Percentiles rank a stretch among this genome's conserved stretches.
These are phyloP conservation scores for Drosophila meridiana DNA, from an alignment of 2,888 invertebrate species.

Conservation along the genomic window DNA sequence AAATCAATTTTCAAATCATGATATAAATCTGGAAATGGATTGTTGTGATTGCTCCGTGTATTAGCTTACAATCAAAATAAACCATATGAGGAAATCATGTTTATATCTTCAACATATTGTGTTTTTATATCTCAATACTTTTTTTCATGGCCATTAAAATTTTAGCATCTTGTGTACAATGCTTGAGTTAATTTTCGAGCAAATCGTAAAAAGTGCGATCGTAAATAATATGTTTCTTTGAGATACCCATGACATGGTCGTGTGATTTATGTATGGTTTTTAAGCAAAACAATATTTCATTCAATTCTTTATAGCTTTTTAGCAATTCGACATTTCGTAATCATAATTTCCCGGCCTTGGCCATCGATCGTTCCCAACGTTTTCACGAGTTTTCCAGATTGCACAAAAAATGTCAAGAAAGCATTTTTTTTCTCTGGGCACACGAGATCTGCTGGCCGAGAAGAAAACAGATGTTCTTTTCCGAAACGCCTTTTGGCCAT, in stretches of 20 bases:
- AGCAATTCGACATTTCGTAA: constrained; percentile 38
- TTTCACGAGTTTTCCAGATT: constrained; percentile 62
- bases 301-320: constrained; percentile 29
- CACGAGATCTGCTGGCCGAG: constrained; percentile 32
- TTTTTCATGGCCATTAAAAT: constrained; percentile 18
- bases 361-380: constrained; percentile 31
- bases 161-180: constrained; percentile 31
- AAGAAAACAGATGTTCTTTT: constrained; percentile 60
- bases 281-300: constrained; percentile 40
- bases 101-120: constrained; percentile 20
- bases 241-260: constrained; percentile 34
- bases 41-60: not conserved
- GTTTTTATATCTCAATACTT: constrained; percentile 33
- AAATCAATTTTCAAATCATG: not conserved
- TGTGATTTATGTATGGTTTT: constrained; percentile 64
- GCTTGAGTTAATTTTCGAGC: constrained; percentile 54
- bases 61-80: constrained; percentile 6
- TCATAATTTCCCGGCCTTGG: constrained; percentile 46
- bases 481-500: constrained; percentile 43
- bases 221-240: constrained; percentile 50
- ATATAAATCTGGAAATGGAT: not conserved
- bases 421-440: constrained; percentile 15
- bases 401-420: constrained; percentile 56
- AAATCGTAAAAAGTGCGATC: constrained; percentile 59
- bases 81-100: not conserved